Percentiles rank a stretch among this genome's conserved stretches.
Conservation (phyloP, 2,888 invertebrate species). For the Leptura quadrifasciata region DNA sequence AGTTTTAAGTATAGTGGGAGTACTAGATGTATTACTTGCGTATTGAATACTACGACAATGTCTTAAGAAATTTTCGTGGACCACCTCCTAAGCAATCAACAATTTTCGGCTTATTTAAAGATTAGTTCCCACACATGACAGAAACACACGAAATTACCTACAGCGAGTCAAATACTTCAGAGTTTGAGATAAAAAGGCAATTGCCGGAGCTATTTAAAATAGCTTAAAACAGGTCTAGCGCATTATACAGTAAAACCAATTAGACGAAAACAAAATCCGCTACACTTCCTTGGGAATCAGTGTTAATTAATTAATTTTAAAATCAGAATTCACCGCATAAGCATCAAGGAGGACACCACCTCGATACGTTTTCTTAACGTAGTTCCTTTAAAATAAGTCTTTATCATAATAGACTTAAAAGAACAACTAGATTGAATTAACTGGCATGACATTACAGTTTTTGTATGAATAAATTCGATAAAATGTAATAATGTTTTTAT, state of each 20-base stretch:
- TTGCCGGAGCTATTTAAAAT: slow-evolving; percentile 1
- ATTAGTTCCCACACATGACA: slow-evolving; percentile 7
- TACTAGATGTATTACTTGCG: too few species aligned
- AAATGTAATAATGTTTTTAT: slow-evolving; percentile 42
- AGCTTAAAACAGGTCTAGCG: slow-evolving; percentile 25
- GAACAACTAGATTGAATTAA: slow-evolving; percentile 15
- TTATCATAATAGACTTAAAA: slow-evolving; percentile 9
- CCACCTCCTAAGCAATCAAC: not conserved
- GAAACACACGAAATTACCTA: not conserved
- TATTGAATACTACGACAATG: too few species aligned
- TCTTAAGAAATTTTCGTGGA: too few species aligned
- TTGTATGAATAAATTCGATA: slow-evolving; percentile 29
- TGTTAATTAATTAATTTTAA: slow-evolving; percentile 27
- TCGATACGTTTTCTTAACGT: not conserved
- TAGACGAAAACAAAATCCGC: slow-evolving; percentile 15
- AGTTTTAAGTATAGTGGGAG: too few species aligned
- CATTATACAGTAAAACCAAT: slow-evolving; percentile 25
- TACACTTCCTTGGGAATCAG: slow-evolving; percentile 34
- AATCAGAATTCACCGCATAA: slow-evolving; percentile 21
- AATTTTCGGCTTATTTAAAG: not conserved
- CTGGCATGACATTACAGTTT: slow-evolving; percentile 26
- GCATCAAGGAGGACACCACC: not conserved
- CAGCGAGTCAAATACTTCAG: not conserved
- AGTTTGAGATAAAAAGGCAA: not conserved
- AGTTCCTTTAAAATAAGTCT: not conserved